Evolutionary conservation across 2,888 invertebrate species (phyloP).

Genomic region (Dorcus parallelipipedus): DNA sequence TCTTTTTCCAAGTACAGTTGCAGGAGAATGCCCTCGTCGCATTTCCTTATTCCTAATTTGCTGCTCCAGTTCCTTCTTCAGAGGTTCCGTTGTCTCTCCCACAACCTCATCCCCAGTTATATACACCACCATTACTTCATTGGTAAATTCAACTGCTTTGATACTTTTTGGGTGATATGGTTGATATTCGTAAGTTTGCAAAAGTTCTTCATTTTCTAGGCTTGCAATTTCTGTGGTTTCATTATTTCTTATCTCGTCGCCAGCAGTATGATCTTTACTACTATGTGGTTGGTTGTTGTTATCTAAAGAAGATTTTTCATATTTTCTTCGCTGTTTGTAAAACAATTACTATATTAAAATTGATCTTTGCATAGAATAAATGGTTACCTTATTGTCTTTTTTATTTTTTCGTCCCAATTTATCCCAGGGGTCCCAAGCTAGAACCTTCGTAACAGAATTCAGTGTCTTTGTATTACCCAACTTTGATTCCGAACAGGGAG

Average conservation of each 20-base stretch:
- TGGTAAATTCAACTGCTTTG: conserved; percentile 49
- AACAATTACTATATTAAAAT: neutral
- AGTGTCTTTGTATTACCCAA: conserved; percentile 21
- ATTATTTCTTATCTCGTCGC: conserved; percentile 25
- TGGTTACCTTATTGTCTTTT: conserved; percentile 35
- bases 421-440: conserved; percentile 42
- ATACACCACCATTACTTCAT: conserved; percentile 61
- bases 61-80: conserved; percentile 63
- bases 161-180: conserved; percentile 43
- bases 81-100: conserved; percentile 55
- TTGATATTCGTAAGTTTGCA: conserved; percentile 31
- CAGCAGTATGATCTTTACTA: conserved; percentile 27
- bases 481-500: conserved; percentile 27
- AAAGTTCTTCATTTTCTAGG: conserved; percentile 11
- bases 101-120: conserved; percentile 56
- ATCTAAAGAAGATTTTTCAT: conserved; percentile 21
- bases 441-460: conserved; percentile 29
- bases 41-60: conserved; percentile 62
- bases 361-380: neutral
- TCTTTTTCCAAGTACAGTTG: conserved; percentile 26
- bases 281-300: conserved; percentile 5
- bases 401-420: conserved; percentile 38
- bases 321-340: conserved; percentile 24
- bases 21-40: conserved; percentile 51
- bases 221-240: conserved; percentile 6